Percentiles rank a stretch among this genome's conserved stretches.
Evolutionary conservation across 1,140 invertebrate species (phyloP).

Genomic region (Daktulosphaira vitifoliae): DNA sequence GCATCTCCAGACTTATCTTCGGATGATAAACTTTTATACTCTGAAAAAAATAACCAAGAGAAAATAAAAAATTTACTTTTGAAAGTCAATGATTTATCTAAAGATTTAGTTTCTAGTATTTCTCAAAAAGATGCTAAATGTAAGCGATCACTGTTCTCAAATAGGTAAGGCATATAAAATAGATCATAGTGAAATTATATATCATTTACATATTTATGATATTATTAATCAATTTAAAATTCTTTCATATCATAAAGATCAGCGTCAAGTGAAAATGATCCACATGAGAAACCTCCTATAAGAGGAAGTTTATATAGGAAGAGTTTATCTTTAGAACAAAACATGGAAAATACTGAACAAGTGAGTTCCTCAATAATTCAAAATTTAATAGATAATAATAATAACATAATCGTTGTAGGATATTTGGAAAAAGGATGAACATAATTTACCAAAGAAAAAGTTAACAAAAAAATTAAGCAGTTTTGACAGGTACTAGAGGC

Average conservation of each 20-base stretch:
- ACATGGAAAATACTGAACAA: conserved; percentile 41
- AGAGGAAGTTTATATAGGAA: conserved; percentile 59
- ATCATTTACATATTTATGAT: background rate
- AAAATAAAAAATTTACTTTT: conserved; percentile 13
- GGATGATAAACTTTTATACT: background rate
- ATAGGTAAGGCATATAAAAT: background rate
- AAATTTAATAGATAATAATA: background rate
- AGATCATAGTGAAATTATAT: no score
- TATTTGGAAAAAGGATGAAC: conserved; percentile 21
- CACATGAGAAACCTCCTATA: conserved; percentile 36
- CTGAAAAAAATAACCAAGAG: conserved; percentile 21
- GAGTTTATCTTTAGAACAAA: conserved; percentile 67
- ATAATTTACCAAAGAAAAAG: background rate
- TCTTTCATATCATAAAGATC: conserved; percentile 39
- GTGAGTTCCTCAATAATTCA: no score
- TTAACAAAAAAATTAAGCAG: conserved; percentile 8
- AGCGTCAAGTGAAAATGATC: conserved; percentile 38
- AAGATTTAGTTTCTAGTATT: conserved; percentile 5
- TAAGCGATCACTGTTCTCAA: conserved; percentile 15
- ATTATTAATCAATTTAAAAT: conserved; percentile 36
- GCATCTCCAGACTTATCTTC: conserved; percentile 21
- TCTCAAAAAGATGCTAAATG: conserved; percentile 8
- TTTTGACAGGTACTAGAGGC: conserved; percentile 15
- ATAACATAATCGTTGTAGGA: background rate
- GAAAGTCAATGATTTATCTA: conserved; percentile 16